Conservation (phyloP, 2,888 invertebrate species). For the Plebejus anna region DNA sequence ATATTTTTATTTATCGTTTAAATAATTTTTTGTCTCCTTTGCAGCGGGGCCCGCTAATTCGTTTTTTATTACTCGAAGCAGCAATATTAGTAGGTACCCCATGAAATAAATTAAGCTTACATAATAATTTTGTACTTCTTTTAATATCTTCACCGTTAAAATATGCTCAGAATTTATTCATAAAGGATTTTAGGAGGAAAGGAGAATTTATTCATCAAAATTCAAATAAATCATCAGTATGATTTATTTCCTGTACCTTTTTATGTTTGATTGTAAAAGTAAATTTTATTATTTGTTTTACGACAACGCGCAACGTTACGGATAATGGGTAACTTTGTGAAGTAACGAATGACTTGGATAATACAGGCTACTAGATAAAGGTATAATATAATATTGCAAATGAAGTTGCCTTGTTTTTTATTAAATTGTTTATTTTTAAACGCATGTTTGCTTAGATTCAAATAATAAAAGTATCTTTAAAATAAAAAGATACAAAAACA, state of each 20-base stretch:
- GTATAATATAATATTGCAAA: too few species aligned
- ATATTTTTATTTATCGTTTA: not conserved
- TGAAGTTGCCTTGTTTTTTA: too few species aligned
- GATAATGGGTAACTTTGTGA: not conserved
- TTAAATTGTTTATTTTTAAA: too few species aligned
- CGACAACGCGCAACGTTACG: not conserved
- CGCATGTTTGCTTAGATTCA: too few species aligned
- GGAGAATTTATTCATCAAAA: not conserved
- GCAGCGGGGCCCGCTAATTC: conserved; percentile 55
- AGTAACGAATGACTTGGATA: too few species aligned
- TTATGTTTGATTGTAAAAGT: conserved; percentile 19
- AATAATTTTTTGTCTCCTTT: not conserved
- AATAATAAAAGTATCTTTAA: too few species aligned
- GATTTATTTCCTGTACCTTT: conserved; percentile 13
- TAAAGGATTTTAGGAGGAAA: not conserved
- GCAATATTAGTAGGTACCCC: conserved; percentile 35
- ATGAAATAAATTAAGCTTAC: conserved; percentile 48
- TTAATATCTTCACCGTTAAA: conserved; percentile 23
- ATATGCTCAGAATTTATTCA: not conserved
- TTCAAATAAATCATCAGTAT: not conserved
- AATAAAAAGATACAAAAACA: too few species aligned
- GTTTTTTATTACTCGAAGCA: conserved; percentile 57
- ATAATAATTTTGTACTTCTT: conserved; percentile 5
- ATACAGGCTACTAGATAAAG: too few species aligned
- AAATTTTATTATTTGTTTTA: conserved; percentile 16